Evolutionary conservation across 2,797 vertebrate species (phyloP).

Genomic region (Poeciliopsis gracilis): DNA sequence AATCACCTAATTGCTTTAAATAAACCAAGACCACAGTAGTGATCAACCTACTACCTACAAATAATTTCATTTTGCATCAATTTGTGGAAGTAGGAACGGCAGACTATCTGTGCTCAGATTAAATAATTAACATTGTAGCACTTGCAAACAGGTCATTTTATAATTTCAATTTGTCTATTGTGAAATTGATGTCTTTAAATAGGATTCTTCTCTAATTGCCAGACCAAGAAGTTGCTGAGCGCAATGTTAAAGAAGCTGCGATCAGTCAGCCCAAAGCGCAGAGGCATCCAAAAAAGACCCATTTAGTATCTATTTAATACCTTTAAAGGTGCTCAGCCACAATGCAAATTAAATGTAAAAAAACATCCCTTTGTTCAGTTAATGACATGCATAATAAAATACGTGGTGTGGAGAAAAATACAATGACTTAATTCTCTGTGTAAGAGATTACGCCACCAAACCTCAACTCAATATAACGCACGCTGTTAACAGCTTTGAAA

Average conservation of each 20-base stretch:
- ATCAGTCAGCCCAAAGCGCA: background rate
- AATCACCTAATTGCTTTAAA: background rate
- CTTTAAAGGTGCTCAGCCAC: background rate
- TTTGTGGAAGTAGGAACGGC: background rate
- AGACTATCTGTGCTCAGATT: background rate
- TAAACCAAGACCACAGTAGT: background rate
- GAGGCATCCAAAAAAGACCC: background rate
- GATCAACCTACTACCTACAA: background rate
- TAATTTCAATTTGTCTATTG: background rate
- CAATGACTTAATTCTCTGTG: background rate
- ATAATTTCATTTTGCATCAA: background rate
- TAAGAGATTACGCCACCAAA: background rate
- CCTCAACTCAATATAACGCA: slow-evolving; percentile 7
- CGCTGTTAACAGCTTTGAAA: slow-evolving; percentile 66
- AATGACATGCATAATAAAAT: background rate
- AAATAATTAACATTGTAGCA: background rate
- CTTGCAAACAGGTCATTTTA: background rate
- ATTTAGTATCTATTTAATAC: background rate
- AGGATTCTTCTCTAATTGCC: background rate
- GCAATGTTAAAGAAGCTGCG: background rate
- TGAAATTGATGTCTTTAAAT: background rate
- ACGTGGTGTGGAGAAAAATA: background rate
- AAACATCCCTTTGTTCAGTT: background rate
- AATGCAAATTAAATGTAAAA: background rate
- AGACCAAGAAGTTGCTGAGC: background rate